Base-by-base conservation (phyloP, 2,888 invertebrate species). In the Polylopha cassiicola region DNA sequence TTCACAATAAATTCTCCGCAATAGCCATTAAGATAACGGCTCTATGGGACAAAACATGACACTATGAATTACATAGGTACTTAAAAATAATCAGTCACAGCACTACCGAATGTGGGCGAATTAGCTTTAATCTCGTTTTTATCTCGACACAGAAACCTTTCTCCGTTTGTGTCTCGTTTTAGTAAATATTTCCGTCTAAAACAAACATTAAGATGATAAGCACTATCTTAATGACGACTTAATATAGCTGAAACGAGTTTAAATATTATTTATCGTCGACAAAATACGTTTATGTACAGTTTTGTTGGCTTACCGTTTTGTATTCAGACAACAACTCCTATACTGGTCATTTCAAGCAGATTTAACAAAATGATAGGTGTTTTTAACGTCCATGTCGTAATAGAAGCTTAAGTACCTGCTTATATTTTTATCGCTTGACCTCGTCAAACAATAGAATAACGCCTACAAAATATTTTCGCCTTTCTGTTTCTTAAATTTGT, bases 21-120 rank as follows among this genome's bases (percentile, higher is more conserved):
- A 55, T 55, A 50, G 56, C 61, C 65, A 66, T 78, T 73, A 65
- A 79, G 77, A 78, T 80, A 78, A 72, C 61, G 59, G 54, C 63
- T 63, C 15, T 24, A 17, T 62, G 44, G 58, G 58, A 65, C 60
- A 61, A 57, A 65, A 69, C 59, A 59, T 55, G 61, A 57, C 48
- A 50, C 55, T 39, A 58, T 64, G 56, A 61, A 63, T 72, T 60
- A 67, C 61, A 39, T 29, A 34, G n/a, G n/a, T n/a, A n/a, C n/a
- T 26, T 71, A 69, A 60, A 62, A 59, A 44, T 37, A 64, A 69
- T 69, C 74, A 70, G 24, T 34, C 71, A 74, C 71, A 61, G 56
- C 62, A 72, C 69, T 70, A 66, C 74, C 60, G 65, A 72, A 74
- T 73, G 72, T 75, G 68, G 74, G 65, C 63, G 65, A 64, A 65